Evolutionary conservation across 2,888 invertebrate species (phyloP), one percentile per base, ranked within the genome.

Genomic region (Caenorhabditis macrosperma): DNA sequence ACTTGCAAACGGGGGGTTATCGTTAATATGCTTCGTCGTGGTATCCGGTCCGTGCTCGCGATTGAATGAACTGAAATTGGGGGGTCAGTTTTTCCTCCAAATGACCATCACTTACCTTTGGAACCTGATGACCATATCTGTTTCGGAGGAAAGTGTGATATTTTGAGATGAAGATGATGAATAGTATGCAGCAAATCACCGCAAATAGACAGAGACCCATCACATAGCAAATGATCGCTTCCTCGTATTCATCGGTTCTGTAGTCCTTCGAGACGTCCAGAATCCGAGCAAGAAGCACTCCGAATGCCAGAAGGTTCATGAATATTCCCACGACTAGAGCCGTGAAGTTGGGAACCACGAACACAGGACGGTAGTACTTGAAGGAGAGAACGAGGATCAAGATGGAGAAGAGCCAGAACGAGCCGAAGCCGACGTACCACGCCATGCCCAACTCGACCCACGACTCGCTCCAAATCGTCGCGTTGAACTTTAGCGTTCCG

Each of bases 291-390:
- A 86, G 60, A 10, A 82, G 66, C 30, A 85, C 83, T 78, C 83
- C 87, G 57, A 87, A 87, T 20, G 80, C 87, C 30, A 87, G 74
- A 7, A 85, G 60, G 71, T 86, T 83, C 85, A 87, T 85, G 72
- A 87, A 81, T 1, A 82, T 68, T 28, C 87, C 87, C 17, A 85
- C 81, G 26, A 87, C 63, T 1, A 87, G 79, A 10, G 86, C 86
- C 1, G 85, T 86, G 72, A 86, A 86, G 50, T 87, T 87, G 3
- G 87, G 87, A 63, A 87, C 67, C 24, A 87, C 86, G 64, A 87
- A 86, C 5, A 87, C 86, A 1, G 87, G 87, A 5, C 87, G 86
- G 67, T 87, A 87, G 69, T 87, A 87, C 67, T 86, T 86, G 82
- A 87, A 87, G 1, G 87, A 87, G 10, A 87, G 63, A 15, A 82